These are phyloP conservation scores for Drosophila burlai DNA, from an alignment of 1,140 invertebrate species.

Conservation along the genomic window DNA sequence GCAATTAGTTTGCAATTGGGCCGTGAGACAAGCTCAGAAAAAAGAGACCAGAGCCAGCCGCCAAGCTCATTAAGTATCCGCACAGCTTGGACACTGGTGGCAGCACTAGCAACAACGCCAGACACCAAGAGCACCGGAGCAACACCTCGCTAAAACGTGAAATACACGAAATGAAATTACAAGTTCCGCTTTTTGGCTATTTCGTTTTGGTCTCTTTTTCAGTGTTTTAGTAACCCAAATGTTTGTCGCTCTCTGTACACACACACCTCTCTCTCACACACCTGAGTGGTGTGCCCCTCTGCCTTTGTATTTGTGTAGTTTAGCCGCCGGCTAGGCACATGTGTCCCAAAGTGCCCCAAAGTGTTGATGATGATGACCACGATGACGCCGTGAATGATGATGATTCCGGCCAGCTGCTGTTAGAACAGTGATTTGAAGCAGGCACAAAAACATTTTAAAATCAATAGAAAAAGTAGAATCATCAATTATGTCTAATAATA, in stretches of 20 bases:
- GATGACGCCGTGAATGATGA: conserved; percentile 59
- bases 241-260: conserved; percentile 31
- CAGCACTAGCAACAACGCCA: conserved; percentile 2
- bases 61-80: conserved; percentile 69
- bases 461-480: neutral
- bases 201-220: conserved; percentile 44
- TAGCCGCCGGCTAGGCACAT: conserved; percentile 74
- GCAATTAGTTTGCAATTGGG: conserved; percentile 81
- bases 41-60: conserved; percentile 37
- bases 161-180: conserved; percentile 80
- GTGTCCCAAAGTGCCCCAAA: conserved; percentile 72
- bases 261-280: neutral
- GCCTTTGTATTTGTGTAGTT: conserved; percentile 11
- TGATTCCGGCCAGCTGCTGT: conserved; percentile 34
- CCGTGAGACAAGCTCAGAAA: conserved; percentile 65
- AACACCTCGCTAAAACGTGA: conserved; percentile 71
- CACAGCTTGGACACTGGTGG: conserved; percentile 13
- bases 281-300: conserved; percentile 5
- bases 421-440: conserved; percentile 37
- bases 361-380: conserved; percentile 63
- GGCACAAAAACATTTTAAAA: neutral
- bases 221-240: conserved; percentile 82
- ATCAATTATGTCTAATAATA: neutral
- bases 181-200: conserved; percentile 76
- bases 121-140: conserved; percentile 33